Conservation (phyloP, 2,113 vertebrate genomes). For the Bufo gargarizans region DNA sequence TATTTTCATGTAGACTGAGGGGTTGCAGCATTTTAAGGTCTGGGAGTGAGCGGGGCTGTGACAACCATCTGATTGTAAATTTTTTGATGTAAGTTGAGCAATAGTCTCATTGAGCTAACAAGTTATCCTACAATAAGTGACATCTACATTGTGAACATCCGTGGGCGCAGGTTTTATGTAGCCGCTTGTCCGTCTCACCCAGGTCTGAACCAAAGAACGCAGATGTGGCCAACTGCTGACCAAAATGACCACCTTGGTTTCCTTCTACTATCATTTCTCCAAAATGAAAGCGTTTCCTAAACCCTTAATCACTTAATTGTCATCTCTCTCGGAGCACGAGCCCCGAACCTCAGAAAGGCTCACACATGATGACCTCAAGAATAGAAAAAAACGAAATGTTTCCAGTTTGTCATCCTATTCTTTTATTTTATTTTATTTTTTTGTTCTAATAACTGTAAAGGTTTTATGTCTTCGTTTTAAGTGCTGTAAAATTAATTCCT, state of each 20-base stretch:
- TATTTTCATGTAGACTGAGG: too few relatives aligned
- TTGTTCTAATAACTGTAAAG: neutral
- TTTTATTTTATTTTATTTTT: neutral
- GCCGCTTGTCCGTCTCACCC: neutral
- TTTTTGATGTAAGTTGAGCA: too few relatives aligned
- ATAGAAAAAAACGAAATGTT: neutral
- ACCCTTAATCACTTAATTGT: constrained; percentile 16
- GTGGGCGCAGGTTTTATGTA: neutral
- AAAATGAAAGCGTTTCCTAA: neutral
- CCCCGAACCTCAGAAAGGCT: neutral
- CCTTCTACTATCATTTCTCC: neutral
- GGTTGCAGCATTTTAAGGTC: too few relatives aligned
- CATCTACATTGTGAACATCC: neutral
- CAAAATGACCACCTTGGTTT: constrained; percentile 32
- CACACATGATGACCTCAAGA: neutral
- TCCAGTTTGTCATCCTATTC: neutral
- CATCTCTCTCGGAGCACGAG: neutral
- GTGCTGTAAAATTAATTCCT: neutral
- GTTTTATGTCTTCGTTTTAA: constrained; percentile 23
- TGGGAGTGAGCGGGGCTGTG: too few relatives aligned
- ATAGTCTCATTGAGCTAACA: too few relatives aligned
- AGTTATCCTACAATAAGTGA: neutral
- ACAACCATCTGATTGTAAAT: too few relatives aligned
- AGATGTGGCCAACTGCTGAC: constrained; percentile 6
- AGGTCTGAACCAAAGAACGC: constrained; percentile 12